Base-by-base conservation (phyloP, 2,797 vertebrate species). In the Petrocephalus sullivani region DNA sequence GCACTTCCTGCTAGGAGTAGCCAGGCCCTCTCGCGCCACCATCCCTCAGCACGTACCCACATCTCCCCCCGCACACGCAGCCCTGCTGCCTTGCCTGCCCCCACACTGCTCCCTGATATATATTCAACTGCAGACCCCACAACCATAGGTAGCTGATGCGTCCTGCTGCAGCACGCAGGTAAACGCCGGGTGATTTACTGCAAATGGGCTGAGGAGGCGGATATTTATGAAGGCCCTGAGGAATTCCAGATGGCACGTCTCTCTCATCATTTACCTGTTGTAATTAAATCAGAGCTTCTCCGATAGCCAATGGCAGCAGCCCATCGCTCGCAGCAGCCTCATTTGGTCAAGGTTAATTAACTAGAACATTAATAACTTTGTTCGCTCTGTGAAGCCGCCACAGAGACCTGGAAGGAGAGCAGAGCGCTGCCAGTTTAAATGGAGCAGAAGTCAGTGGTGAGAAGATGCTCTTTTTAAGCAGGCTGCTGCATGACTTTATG, bases 1-100 rank as follows among this genome's bases (percentile, higher is more conserved):
- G 93, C 94, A 91, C 91, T 94, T 93, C 93, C 61, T 90, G 89
- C 90, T 89, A 71, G 41, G 91, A 92, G 93, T 90, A 94, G 89
- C 91, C 90, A 90, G 92, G 19, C 6, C 71, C 41, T 71, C 64
- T 37, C 64, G n/a, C 71, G 46, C 41, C 41, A 19, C 41, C 19
- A n/a, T 46, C 4, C 51, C 82, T 21, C 49, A 14, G 49, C 49
- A 23, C 10, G 8, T 1, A 19, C 8, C 81, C 8, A 9, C 81
- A 23, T 83, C 53, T 83, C 8, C 51, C 14, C 51, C 21, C 16
- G 12, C 23, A 14, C 2, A 6, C 53, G 3, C 71, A 46, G 16
- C 33, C 71, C 41, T 23, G 14, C 21, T n/a, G 41, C 49, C 49
- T 49, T 51, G 46, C 81, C 49, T 3, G 21, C 49, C 81, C 10